Evolutionary conservation across 1,140 invertebrate species (phyloP), one percentile per base, ranked within the genome.

Genomic region (Papilio polytes): DNA sequence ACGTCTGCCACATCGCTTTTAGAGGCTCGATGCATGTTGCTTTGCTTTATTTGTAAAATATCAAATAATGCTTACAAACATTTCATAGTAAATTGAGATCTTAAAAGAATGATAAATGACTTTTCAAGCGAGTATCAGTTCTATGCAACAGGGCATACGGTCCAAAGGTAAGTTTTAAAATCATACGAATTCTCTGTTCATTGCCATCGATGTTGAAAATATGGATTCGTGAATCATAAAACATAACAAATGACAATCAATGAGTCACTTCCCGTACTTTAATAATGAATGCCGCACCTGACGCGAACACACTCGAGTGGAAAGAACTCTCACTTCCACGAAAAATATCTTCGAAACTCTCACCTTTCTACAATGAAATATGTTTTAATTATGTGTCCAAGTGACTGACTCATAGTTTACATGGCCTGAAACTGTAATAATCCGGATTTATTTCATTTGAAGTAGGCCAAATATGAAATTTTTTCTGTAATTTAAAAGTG

Each of bases 1-100:
- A 77, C 80, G 85, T 78, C 12, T 66, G 22, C 63, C 63, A 66
- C 63, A 66, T 31, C 63, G 22, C 63, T 10, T 66, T 66, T 31
- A 66, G 13, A 66, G 63, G 12, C 10, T 31, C 13, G 26, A 13
- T 15, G 63, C 26, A 70, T 31, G 26, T 36, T 66, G 7, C 12
- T 66, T 13, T 7, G 63, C 36, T 7, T 41, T 41, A 41, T 41
- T 41, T 41, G 36, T 41, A 41, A 20, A 20, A 20, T 59, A 59
- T 41, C 36, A 0, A 41, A 41, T 59, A 59, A 59, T 20, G 9
- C n/a, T 20, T 20, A 59, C 12, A 56, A 1, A 56, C n/a, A 2
- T 56, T 8, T 20, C 53, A 7, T 18, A 56, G 2, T 56, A 56
- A 56, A n/a, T 6, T 36, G 31, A 36, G 3, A 4, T 36, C 31